Evolutionary conservation across 1,140 invertebrate species (phyloP), one percentile per base, ranked within the genome.

Genomic region (Solen grandis): DNA sequence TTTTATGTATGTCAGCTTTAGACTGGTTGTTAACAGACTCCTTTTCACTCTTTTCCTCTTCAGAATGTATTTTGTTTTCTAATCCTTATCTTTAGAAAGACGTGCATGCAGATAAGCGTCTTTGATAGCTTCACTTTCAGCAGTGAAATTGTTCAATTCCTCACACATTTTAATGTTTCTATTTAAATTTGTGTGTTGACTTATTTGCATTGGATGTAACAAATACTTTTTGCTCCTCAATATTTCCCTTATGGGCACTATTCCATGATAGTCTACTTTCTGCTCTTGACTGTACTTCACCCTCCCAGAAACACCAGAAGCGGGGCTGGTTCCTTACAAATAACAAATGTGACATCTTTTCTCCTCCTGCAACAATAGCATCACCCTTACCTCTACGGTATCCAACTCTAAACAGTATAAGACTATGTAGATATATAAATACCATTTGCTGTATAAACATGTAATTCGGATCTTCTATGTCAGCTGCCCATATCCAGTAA

Each of bases 371-470:
- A 33, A 76, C n/a, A 10, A 82, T 69, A 38, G 72, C 55, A 27
- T 70, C 54, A 16, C n/a, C 19, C 27, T 76, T 55, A 29, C 80
- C 63, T n/a, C 31, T 46, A 16, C 72, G 33, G 35, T 65, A 75
- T 38, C 80, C 52, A 62, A 33, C 33, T 76, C 62, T 52, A 62
- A 69, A 82, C 31, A 82, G 31, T 41, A 82, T 82, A 0, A 76
- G 1, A 8, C 29, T 38, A 74, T 74, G 78, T 0, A 74, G 16
- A 38, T 52, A 80, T 5, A 60, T 73, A 55, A 73, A 35, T 0
- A 46, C 52, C 50, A 69, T 78, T 13, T 69, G 75, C 41, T 78
- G 75, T 8, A 35, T 27, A 29, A 25, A 77, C 10, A 77, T 16
- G 33, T 73, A 80, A 59, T 80, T 80, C 68, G 59, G 68, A 72